A percentile compares a stretch with the other conserved stretches of the same genome.
phyloP scores from a whole-genome alignment of 1,140 invertebrate genomes.

The Euwallacea similis region DNA sequence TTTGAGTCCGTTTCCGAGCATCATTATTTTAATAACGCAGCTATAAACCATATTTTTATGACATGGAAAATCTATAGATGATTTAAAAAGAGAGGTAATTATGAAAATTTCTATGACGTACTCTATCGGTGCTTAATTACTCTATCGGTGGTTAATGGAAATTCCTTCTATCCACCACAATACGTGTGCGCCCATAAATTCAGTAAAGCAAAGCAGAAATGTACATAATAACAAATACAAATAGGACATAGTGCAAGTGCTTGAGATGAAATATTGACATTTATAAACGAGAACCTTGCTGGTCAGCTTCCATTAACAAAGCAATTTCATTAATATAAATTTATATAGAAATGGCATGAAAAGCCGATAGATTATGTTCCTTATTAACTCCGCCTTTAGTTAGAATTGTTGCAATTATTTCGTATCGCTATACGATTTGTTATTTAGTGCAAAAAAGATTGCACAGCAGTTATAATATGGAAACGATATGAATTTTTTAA shows the following conservation, averaged over 20 bases:
- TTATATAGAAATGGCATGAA: conserved; percentile 1
- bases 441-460: too few species aligned
- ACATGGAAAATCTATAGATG: too few species aligned
- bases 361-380: conserved; percentile 1
- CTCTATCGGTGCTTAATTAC: too few species aligned
- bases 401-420: too few species aligned
- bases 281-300: conserved; percentile 8
- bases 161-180: too few species aligned
- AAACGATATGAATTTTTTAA: too few species aligned
- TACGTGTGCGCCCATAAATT: not conserved
- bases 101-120: too few species aligned
- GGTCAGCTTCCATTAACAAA: not conserved
- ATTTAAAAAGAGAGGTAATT: too few species aligned
- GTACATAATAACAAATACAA: conserved; percentile 1
- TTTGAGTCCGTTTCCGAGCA: conserved; percentile 16
- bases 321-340: conserved; percentile 18
- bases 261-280: conserved; percentile 6
- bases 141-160: too few species aligned
- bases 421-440: too few species aligned
- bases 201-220: not conserved
- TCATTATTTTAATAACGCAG: conserved; percentile 21
- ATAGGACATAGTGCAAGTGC: not conserved
- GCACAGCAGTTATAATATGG: too few species aligned
- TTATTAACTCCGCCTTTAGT: too few species aligned
- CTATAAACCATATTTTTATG: conserved; percentile 19